phyloP scores from a whole-genome alignment of 2,797 vertebrate species.

The Micropoecilia bifurca region DNA sequence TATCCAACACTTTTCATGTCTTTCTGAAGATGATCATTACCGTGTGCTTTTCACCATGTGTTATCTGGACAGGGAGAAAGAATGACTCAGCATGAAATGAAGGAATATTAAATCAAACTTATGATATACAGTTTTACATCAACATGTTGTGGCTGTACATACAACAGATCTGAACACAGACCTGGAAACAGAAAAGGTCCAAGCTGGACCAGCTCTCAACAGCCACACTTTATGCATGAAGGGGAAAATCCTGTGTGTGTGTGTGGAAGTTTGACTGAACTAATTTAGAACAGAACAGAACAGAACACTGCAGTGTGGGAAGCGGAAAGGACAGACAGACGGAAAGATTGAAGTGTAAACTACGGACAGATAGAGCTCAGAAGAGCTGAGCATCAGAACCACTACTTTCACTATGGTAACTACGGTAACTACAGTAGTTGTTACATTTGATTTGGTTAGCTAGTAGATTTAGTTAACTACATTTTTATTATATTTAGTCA shows the following conservation, averaged over 20 bases:
- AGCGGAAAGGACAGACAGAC: slow-evolving; percentile 32
- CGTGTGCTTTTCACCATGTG: slow-evolving; percentile 65
- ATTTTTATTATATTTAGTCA: too few species aligned
- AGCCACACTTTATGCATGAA: slow-evolving; percentile 58
- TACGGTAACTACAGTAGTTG: too few species aligned
- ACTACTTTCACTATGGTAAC: too few species aligned
- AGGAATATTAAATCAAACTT: slow-evolving; percentile 14
- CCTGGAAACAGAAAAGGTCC: neutral
- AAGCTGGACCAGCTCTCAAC: slow-evolving; percentile 44
- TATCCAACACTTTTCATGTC: slow-evolving; percentile 12
- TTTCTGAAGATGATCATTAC: slow-evolving; percentile 51
- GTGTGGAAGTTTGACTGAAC: slow-evolving; percentile 75
- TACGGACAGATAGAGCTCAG: neutral
- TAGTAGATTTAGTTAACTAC: too few species aligned
- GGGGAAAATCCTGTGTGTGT: slow-evolving; percentile 74
- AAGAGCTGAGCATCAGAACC: too few species aligned
- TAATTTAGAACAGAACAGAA: slow-evolving; percentile 64
- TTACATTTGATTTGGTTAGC: too few species aligned
- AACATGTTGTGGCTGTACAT: neutral
- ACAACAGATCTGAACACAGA: neutral
- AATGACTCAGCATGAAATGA: slow-evolving; percentile 30
- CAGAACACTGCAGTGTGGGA: slow-evolving; percentile 53
- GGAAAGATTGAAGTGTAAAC: slow-evolving; percentile 57
- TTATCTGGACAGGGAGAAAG: slow-evolving; percentile 56
- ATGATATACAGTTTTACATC: slow-evolving; percentile 13